Conservation (phyloP, 2,888 invertebrate species). For the Abrostola tripartita region DNA sequence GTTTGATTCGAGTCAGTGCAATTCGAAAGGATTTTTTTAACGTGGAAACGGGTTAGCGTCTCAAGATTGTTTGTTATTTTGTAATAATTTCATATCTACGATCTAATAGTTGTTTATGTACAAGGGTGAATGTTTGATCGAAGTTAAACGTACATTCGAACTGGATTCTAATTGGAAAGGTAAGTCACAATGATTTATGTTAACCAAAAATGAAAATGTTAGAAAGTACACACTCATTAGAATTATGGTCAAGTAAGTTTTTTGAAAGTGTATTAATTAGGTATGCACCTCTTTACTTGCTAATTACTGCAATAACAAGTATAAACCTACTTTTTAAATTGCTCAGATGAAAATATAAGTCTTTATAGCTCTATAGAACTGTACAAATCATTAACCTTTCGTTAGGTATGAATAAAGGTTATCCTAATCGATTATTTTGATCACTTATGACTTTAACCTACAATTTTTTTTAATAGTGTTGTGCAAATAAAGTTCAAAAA, state of each 20-base stretch:
- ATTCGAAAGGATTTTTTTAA: slow-evolving; percentile 62
- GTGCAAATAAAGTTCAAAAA: neutral
- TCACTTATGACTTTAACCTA: no score
- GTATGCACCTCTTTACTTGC: slow-evolving; percentile 17
- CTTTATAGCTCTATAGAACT: no score
- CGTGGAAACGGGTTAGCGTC: slow-evolving; percentile 64
- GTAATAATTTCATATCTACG: slow-evolving; percentile 65
- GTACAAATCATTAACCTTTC: no score
- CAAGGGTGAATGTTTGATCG: slow-evolving; percentile 29
- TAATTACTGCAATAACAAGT: no score
- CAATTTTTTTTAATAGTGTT: no score
- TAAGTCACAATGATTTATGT: slow-evolving; percentile 55
- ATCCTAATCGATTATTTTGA: no score
- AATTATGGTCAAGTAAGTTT: slow-evolving; percentile 32
- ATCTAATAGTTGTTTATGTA: slow-evolving; percentile 49
- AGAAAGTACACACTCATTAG: slow-evolving; percentile 49
- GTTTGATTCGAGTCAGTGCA: slow-evolving; percentile 46
- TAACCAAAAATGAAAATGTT: slow-evolving; percentile 25
- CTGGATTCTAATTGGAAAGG: slow-evolving; percentile 71
- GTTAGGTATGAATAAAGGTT: no score
- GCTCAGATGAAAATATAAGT: no score
- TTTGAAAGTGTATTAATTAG: slow-evolving; percentile 48
- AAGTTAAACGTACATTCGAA: slow-evolving; percentile 45
- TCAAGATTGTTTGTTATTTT: slow-evolving; percentile 65
- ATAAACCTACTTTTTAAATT: neutral